Evolutionary conservation across 2,888 invertebrate genomes (phyloP), one percentile per base, ranked within the genome.

Genomic region (Synergus gifuensis): DNA sequence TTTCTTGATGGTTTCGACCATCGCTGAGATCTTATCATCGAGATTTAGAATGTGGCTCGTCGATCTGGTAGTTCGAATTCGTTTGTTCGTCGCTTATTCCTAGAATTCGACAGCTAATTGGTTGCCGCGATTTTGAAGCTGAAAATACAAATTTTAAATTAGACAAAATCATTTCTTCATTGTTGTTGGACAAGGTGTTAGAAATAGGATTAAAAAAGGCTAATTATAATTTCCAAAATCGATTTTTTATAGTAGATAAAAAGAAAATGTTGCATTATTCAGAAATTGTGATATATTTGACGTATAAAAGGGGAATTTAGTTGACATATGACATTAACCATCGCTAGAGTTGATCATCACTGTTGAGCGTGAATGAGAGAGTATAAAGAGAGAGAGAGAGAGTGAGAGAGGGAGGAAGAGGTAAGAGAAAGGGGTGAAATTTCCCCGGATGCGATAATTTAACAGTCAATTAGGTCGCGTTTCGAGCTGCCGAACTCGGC

Each of bases 381-480:
- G 62, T n/a, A 7, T 36, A 36, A 54, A 18, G 18, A 54, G 54
- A 54, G 82, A 80, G 82, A 80, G 80, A 78, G 83, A 83, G 82
- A 28, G 79, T 46, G 54, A 18, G 82, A 80, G 82, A 80, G 80
- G 79, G 83, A 83, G 82, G 81, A 84, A 83, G 83, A 81, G 80
- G 82, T 83, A 82, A 78, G 79, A 76, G 80, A 69, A 82, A 82
- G 79, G 82, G 82, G 83, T 81, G 79, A 83, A 83, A 85, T 80
- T 83, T 84, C 84, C 81, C 87, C 82, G 85, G 81, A 86, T 86
- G 86, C 85, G 89, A 89, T 89, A 90, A 91, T 90, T 92, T 91
- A 89, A 89, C 90, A 90, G 90, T 91, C 91, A 91, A 91, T 91
- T 91, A 91, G 89, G 85, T 89, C 82, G 86, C 85, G 84, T 88